phyloP scores from a whole-genome alignment of 2,888 invertebrate species.

The Pseudococcus jackbeardsleyi region DNA sequence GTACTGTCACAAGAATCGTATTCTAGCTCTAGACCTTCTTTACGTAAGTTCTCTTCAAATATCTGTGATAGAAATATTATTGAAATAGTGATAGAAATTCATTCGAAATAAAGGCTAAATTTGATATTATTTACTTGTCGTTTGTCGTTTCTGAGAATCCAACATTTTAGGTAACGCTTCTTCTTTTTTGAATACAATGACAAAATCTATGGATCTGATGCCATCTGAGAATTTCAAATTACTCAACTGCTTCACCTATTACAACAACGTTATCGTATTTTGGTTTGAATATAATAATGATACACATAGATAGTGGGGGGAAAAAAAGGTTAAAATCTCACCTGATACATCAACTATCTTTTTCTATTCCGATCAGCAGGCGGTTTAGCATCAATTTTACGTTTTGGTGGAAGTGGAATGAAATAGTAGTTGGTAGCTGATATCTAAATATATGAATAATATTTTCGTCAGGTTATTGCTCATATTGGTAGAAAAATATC shows the following conservation, averaged over 20 bases:
- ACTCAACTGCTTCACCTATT: conserved; percentile 20
- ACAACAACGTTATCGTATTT: background rate
- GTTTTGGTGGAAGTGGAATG: conserved; percentile 32
- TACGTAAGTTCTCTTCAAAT: conserved; percentile 58
- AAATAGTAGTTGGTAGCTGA: background rate
- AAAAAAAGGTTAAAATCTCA: background rate
- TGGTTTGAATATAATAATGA: no score
- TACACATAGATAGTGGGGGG: no score
- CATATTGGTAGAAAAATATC: background rate
- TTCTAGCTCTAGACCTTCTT: conserved; percentile 62
- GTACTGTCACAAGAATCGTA: conserved; percentile 47
- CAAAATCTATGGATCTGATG: conserved; percentile 33
- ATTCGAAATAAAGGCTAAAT: background rate
- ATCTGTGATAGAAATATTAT: conserved; percentile 16
- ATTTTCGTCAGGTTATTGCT: background rate
- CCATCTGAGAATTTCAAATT: conserved; percentile 55
- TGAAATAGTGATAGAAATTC: background rate
- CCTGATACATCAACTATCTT: background rate
- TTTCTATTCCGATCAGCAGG: background rate
- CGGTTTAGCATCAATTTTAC: background rate
- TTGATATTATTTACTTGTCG: no score
- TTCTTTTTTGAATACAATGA: conserved; percentile 53
- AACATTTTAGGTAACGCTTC: conserved; percentile 25
- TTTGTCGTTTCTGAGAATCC: conserved; percentile 45
- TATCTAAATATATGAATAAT: background rate